A percentile compares a stretch with the other conserved stretches of the same genome.
phyloP scores from a whole-genome alignment of 2,797 vertebrate genomes.

The Eremophila alpestris region DNA sequence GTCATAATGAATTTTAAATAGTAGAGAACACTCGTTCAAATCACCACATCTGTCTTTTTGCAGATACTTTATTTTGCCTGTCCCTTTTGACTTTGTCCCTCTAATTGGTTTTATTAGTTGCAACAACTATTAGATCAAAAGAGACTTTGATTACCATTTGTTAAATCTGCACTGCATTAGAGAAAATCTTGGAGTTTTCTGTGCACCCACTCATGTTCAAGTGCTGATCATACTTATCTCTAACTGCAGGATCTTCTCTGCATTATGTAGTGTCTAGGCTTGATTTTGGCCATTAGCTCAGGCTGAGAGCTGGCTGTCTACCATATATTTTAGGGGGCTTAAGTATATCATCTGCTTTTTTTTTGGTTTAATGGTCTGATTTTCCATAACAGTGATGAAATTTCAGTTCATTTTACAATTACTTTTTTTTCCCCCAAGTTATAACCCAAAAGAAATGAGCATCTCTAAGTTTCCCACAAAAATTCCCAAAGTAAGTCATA shows the following conservation, averaged over 20 bases:
- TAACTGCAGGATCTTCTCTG: neutral
- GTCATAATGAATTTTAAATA: neutral
- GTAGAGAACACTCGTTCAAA: neutral
- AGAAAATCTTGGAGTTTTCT: neutral
- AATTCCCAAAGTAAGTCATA: conserved; percentile 74
- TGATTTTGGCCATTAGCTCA: conserved; percentile 5
- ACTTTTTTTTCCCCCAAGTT: neutral
- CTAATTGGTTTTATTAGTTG: conserved; percentile 4
- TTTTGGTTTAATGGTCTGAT: neutral
- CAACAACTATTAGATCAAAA: conserved; percentile 3
- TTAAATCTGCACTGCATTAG: neutral
- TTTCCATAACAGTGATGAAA: neutral
- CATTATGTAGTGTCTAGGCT: neutral
- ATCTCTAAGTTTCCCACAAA: conserved; percentile 53
- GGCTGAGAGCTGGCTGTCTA: neutral
- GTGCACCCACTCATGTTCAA: neutral
- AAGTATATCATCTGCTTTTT: neutral
- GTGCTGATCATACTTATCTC: neutral
- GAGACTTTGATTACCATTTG: conserved; percentile 14
- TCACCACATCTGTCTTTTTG: neutral
- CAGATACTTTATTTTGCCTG: neutral
- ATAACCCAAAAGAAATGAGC: conserved; percentile 56
- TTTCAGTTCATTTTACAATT: conserved; percentile 8
- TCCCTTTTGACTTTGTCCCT: conserved; percentile 16
- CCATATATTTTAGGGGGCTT: neutral